Conservation (phyloP, 2,797 vertebrate species). For the Toxotes lorentzi region DNA sequence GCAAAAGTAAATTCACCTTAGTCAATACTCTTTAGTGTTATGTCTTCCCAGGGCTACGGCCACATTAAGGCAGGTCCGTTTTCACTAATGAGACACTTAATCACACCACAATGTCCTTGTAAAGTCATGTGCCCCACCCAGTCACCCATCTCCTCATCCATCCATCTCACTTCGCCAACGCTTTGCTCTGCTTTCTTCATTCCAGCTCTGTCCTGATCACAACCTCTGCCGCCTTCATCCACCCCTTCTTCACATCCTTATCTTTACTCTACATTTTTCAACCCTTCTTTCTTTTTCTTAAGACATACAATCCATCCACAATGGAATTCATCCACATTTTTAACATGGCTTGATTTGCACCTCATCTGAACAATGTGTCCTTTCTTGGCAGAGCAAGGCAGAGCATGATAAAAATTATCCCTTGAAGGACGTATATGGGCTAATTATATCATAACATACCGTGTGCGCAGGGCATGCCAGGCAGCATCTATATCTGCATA, state of each 20-base stretch:
- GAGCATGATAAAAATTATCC: constrained; percentile 16
- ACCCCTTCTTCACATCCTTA: constrained; percentile 1
- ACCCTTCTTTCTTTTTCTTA: not conserved
- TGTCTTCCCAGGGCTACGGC: constrained; percentile 32
- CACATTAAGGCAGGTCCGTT: constrained; percentile 44
- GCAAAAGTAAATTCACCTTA: constrained; percentile 20
- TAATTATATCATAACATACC: constrained; percentile 77
- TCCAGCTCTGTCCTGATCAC: constrained; percentile 21
- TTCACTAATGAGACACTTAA: constrained; percentile 67
- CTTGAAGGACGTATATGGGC: constrained; percentile 14
- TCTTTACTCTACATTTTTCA: not conserved
- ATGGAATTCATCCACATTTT: not conserved
- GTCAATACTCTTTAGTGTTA: constrained; percentile 32
- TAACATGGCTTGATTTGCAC: not conserved
- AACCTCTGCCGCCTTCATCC: constrained; percentile 21
- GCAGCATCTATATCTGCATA: constrained; percentile 95
- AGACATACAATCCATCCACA: not conserved
- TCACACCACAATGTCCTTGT: constrained; percentile 58
- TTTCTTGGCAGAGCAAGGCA: not conserved
- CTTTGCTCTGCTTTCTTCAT: constrained; percentile 8
- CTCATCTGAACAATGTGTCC: not conserved
- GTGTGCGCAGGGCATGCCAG: constrained; percentile 93
- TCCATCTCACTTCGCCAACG: constrained; percentile 21
- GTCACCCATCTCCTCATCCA: constrained; percentile 23
- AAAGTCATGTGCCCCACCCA: constrained; percentile 37